phyloP scores from a whole-genome alignment of 2,797 vertebrate species.

The Parauchenoglanis punctatus region DNA sequence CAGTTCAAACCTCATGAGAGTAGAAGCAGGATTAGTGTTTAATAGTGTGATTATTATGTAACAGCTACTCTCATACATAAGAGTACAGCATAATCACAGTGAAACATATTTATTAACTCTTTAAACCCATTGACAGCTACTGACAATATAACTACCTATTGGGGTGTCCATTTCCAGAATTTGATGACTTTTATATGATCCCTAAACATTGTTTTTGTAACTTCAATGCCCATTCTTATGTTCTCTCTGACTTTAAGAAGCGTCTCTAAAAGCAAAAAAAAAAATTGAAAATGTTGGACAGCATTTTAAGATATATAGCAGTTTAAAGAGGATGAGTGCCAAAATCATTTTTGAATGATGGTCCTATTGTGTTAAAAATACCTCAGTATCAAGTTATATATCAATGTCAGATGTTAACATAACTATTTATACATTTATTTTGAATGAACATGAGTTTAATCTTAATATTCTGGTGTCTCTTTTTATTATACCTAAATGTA shows the following conservation, averaged over 20 bases:
- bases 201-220: background rate
- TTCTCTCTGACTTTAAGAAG: background rate
- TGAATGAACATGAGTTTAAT: background rate
- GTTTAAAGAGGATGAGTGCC: background rate
- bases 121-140: background rate
- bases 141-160: background rate
- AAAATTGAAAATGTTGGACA: background rate
- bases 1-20: background rate
- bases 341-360: background rate
- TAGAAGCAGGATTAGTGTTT: too few relatives aligned
- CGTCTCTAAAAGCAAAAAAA: background rate
- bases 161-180: background rate
- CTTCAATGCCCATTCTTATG: constrained; percentile 9
- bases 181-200: background rate
- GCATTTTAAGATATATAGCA: background rate
- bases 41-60: background rate
- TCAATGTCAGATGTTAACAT: background rate
- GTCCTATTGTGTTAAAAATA: background rate
- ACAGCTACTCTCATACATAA: background rate
- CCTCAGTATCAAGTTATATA: too few relatives aligned
- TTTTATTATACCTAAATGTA: background rate
- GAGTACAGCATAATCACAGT: background rate
- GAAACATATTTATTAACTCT: background rate
- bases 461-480: background rate
- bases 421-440: background rate